phyloP scores from a whole-genome alignment of 2,797 vertebrate genomes.

The Danio choprae region DNA sequence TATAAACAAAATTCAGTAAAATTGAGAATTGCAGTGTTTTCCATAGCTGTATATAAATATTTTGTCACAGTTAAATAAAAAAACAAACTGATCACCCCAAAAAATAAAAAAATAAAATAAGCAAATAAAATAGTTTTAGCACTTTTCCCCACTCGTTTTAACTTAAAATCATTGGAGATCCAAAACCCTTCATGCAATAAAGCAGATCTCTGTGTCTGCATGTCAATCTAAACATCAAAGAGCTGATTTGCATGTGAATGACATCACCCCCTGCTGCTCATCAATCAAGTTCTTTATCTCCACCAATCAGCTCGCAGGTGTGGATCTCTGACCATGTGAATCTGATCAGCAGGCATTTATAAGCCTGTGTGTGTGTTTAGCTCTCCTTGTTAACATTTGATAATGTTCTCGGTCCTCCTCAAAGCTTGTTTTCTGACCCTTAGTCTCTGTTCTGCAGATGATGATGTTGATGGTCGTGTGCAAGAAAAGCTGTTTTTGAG shows the following conservation, averaged over 20 bases:
- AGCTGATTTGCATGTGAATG: slow-evolving; percentile 29
- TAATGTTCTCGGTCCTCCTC: slow-evolving; percentile 7
- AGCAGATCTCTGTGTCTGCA: too few species aligned
- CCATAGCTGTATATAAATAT: too few species aligned
- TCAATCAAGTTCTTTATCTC: slow-evolving; percentile 1
- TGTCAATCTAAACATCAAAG: slow-evolving; percentile 9
- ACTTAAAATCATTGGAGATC: neutral
- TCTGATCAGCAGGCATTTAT: slow-evolving; percentile 19
- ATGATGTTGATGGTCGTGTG: slow-evolving; percentile 27
- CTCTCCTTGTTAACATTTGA: neutral
- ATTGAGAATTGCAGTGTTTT: too few species aligned
- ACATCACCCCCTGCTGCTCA: neutral
- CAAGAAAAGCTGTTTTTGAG: slow-evolving; percentile 74
- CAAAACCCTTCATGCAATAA: neutral
- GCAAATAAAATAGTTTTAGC: too few species aligned
- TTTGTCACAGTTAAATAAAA: too few species aligned
- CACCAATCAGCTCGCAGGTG: slow-evolving; percentile 43
- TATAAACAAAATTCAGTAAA: neutral
- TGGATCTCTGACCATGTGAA: slow-evolving; percentile 10
- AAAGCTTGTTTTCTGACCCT: slow-evolving; percentile 23
- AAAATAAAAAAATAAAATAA: too few species aligned
- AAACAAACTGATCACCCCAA: too few species aligned
- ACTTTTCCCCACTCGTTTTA: too few species aligned
- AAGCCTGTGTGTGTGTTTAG: neutral
- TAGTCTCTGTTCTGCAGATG: slow-evolving; percentile 50